A percentile compares a stretch with the other conserved stretches of the same genome.
phyloP scores from a whole-genome alignment of 1,140 invertebrate genomes.

The Cheumatopsyche charites region DNA sequence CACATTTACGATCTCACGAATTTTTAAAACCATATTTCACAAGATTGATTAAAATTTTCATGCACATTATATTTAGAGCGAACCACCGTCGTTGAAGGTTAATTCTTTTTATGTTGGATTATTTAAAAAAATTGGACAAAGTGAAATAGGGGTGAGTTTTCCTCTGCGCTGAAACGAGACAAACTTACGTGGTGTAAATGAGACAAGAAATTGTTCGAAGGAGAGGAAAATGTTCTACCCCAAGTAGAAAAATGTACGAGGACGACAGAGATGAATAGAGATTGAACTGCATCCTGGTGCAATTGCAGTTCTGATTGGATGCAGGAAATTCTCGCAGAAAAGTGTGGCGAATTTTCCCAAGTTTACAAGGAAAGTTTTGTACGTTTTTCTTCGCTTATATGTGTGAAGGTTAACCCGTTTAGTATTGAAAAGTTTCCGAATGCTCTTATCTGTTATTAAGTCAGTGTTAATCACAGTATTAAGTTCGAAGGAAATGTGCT shows the following conservation, averaged over 20 bases:
- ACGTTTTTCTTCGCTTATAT: too few species aligned
- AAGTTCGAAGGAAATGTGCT: too few species aligned
- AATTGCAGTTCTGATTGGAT: conserved; percentile 39
- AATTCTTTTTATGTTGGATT: conserved; percentile 16
- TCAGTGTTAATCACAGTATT: too few species aligned
- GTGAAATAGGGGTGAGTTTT: conserved; percentile 32
- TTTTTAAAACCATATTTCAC: not conserved
- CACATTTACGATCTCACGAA: not conserved
- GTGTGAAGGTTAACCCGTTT: too few species aligned
- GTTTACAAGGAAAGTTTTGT: too few species aligned
- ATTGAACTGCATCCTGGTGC: conserved; percentile 24
- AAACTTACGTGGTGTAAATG: not conserved
- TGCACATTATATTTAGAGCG: too few species aligned
- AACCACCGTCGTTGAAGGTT: not conserved
- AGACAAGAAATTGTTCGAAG: not conserved
- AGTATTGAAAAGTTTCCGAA: too few species aligned
- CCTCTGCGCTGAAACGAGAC: not conserved
- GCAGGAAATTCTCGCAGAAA: not conserved
- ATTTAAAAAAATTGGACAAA: conserved; percentile 39
- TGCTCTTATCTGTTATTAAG: too few species aligned
- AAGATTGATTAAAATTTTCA: too few species aligned
- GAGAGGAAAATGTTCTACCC: not conserved
- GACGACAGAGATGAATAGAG: conserved; percentile 43
- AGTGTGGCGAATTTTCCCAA: too few species aligned
- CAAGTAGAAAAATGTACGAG: conserved; percentile 42